phyloP scores from a whole-genome alignment of 2,797 vertebrate species.

The Molossus alvarezi region DNA sequence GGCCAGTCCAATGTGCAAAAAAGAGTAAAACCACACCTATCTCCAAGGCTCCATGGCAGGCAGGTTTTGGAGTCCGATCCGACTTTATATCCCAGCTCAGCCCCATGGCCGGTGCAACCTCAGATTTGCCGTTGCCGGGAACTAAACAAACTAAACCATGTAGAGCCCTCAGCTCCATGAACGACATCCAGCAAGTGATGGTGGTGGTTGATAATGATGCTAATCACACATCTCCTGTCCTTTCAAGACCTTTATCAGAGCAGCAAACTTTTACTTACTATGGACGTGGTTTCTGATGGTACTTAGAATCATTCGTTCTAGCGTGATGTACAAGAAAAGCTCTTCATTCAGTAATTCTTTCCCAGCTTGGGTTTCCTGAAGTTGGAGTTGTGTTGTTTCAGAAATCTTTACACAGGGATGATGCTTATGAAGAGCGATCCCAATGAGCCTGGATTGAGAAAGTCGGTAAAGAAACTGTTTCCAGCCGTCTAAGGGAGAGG shows the following conservation, averaged over 20 bases:
- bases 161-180: background rate
- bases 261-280: background rate
- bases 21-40: background rate
- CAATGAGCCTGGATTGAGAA: background rate
- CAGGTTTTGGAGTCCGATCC: background rate
- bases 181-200: background rate
- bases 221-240: background rate
- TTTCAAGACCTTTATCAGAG: constrained; percentile 30
- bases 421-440: background rate
- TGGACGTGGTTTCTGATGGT: background rate
- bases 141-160: background rate
- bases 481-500: rapidly evolving
- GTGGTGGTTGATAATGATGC: background rate
- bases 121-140: background rate
- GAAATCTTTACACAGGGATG: background rate
- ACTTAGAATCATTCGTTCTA: background rate
- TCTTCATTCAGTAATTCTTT: constrained; percentile 48
- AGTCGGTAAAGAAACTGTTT: background rate
- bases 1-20: background rate
- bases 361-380: background rate
- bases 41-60: background rate
- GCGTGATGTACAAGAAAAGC: background rate
- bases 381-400: background rate
- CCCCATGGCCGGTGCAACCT: background rate
- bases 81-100: background rate